Evolutionary conservation across 2,113 vertebrate genomes (phyloP).

Genomic region (Mohoua ochrocephala): DNA sequence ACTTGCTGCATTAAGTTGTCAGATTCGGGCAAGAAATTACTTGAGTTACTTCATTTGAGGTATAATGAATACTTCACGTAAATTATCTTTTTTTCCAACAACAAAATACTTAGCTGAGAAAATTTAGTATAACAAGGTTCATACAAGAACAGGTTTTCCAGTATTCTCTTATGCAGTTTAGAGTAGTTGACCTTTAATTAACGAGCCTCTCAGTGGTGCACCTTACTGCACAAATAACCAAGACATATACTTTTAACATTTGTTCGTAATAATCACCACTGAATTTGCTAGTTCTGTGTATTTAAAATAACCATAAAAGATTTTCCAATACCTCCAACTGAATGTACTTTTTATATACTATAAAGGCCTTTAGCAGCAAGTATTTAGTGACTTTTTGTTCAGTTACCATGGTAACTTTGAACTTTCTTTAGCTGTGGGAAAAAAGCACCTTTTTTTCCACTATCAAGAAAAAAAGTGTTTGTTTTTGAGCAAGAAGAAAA

Average conservation of each 20-base stretch:
- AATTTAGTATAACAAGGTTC: neutral
- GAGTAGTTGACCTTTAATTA: neutral
- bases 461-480: neutral
- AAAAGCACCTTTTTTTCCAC: neutral
- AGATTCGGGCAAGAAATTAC: neutral
- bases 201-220: neutral
- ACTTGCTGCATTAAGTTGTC: neutral
- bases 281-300: neutral
- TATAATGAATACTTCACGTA: neutral
- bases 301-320: neutral
- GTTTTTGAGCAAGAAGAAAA: neutral
- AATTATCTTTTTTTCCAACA: neutral
- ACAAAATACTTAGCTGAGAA: neutral
- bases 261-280: neutral
- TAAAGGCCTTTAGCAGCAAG: constrained; percentile 24
- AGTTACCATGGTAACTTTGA: constrained; percentile 56
- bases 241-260: neutral
- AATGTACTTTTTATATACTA: neutral
- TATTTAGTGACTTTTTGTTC: constrained; percentile 32
- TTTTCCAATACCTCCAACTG: neutral
- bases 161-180: neutral
- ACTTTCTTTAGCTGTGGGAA: neutral
- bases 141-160: neutral
- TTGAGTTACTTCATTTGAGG: neutral
- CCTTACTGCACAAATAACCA: neutral